Evolutionary conservation across 2,113 vertebrate genomes (phyloP).

Genomic region (Coracopsis vasa): DNA sequence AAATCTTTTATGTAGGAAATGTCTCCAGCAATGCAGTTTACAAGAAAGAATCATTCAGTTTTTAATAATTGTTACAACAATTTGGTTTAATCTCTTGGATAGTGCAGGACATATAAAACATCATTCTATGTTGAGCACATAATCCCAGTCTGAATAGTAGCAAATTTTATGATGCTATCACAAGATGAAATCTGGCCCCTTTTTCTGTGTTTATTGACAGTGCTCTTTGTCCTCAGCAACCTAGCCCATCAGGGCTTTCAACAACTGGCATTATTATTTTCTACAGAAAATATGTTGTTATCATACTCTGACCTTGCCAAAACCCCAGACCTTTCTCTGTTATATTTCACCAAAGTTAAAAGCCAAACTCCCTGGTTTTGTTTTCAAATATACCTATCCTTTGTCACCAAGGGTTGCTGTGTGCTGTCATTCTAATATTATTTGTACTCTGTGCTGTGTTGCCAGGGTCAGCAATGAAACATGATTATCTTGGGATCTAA

Average conservation of each 20-base stretch:
- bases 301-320: background rate
- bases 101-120: background rate
- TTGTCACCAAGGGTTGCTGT: background rate
- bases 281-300: background rate
- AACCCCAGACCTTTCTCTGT: background rate
- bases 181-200: background rate
- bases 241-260: background rate
- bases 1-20: background rate
- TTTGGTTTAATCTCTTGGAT: background rate
- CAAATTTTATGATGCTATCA: background rate
- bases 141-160: background rate
- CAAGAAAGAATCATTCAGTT: background rate
- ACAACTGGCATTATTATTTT: background rate
- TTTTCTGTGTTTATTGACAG: background rate
- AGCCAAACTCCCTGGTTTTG: background rate
- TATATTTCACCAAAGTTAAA: background rate
- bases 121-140: background rate
- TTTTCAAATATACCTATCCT: background rate
- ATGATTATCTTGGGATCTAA: conserved; percentile 38
- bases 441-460: background rate
- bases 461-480: conserved; percentile 8
- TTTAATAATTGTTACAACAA: background rate
- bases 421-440: conserved; percentile 28
- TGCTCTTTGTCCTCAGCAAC: background rate
- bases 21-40: background rate